Percentiles rank a stretch among this genome's conserved stretches.
These are phyloP conservation scores for Upupa epops DNA, from an alignment of 2,113 vertebrate species.

Conservation along the genomic window DNA sequence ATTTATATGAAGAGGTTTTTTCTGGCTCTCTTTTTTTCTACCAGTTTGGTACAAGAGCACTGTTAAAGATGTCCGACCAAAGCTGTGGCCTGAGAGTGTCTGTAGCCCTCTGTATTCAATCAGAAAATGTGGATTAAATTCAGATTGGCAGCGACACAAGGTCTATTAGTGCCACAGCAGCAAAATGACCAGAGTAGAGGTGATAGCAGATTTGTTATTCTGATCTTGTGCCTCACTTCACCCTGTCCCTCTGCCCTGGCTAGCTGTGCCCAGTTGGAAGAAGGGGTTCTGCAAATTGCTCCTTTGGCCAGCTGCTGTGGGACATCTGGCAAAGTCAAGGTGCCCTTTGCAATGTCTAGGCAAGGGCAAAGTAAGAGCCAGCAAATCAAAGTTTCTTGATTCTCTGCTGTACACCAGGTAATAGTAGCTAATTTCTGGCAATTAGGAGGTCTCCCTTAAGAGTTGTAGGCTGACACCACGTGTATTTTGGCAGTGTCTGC, in stretches of 20 bases:
- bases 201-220: accelerated
- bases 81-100: not conserved
- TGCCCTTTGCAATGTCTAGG: not conserved
- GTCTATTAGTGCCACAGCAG: not conserved
- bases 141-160: accelerated
- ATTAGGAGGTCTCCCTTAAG: not conserved
- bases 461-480: not conserved
- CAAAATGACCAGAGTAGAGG: not conserved
- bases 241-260: not conserved
- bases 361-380: not conserved
- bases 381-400: not conserved
- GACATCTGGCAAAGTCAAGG: not conserved
- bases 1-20: not conserved
- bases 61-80: not conserved
- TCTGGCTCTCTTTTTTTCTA: not conserved
- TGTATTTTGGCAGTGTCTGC: not conserved
- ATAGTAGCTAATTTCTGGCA: not conserved
- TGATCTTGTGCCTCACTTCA: not conserved
- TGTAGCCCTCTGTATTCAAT: not conserved
- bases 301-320: not conserved
- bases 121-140: not conserved
- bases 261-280: accelerated
- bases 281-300: not conserved
- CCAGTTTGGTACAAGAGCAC: not conserved
- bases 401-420: not conserved